These are phyloP conservation scores for Cydia fagiglandana DNA, from an alignment of 1,140 invertebrate genomes.

Conservation along the genomic window DNA sequence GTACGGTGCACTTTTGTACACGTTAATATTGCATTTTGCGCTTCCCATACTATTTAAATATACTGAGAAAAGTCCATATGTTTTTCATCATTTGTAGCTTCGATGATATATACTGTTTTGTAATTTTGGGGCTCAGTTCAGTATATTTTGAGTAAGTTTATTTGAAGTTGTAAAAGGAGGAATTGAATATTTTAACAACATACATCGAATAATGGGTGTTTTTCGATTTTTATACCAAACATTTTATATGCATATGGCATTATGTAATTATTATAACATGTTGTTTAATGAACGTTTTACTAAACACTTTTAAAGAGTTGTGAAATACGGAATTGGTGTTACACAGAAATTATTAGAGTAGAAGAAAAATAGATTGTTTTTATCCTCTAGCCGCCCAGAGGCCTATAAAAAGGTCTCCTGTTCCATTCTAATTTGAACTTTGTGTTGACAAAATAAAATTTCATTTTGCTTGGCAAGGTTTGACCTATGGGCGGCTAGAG, in stretches of 20 bases:
- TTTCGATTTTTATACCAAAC: constrained; percentile 32
- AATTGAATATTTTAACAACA: constrained; percentile 9
- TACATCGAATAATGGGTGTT: constrained; percentile 29
- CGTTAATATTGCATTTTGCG: constrained; percentile 8
- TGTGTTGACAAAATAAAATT: too few relatives aligned
- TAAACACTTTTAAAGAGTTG: not conserved
- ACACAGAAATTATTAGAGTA: not conserved
- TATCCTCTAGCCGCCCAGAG: too few relatives aligned
- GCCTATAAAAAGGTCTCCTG: too few relatives aligned
- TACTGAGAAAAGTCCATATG: not conserved
- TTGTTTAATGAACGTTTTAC: not conserved
- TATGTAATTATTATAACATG: constrained; percentile 14
- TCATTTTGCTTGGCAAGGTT: too few relatives aligned
- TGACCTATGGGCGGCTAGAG: too few relatives aligned
- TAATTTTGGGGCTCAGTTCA: not conserved
- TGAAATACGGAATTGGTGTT: not conserved
- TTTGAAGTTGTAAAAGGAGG: not conserved
- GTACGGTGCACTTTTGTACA: constrained; percentile 10
- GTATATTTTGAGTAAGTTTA: not conserved
- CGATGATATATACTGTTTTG: too few relatives aligned
- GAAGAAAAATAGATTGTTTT: not conserved
- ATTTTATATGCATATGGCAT: not conserved
- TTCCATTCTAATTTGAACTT: too few relatives aligned
- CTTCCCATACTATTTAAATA: constrained; percentile 5
- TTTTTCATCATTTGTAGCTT: too few relatives aligned